A percentile compares a stretch with the other conserved stretches of the same genome.
Evolutionary conservation across 1,140 invertebrate species (phyloP).

Genomic region (Drosophila ogumai): DNA sequence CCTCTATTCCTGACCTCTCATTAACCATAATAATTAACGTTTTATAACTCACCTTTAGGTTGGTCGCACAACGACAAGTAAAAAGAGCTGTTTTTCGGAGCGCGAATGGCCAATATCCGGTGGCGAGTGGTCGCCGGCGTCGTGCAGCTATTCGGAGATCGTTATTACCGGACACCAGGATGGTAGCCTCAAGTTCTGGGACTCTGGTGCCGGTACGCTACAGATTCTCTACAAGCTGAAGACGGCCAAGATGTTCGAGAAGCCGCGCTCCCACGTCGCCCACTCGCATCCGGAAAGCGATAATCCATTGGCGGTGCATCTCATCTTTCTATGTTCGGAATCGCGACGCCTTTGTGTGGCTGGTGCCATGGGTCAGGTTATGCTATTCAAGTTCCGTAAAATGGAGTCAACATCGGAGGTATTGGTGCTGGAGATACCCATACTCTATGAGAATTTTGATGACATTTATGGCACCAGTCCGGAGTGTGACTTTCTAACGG

Average conservation of each 20-base stretch:
- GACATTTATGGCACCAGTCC: slow-evolving; percentile 92
- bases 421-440: slow-evolving; percentile 94
- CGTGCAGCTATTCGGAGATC: slow-evolving; percentile 98
- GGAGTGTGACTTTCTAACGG: slow-evolving; percentile 90
- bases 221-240: slow-evolving; percentile 99
- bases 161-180: slow-evolving; percentile 98
- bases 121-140: slow-evolving; percentile 96
- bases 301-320: slow-evolving; percentile 97
- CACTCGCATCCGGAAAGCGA: slow-evolving; percentile 87
- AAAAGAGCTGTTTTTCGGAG: slow-evolving; percentile 95
- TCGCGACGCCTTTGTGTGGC: slow-evolving; percentile 95
- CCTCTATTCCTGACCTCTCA: too few relatives aligned
- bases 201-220: slow-evolving; percentile 96
- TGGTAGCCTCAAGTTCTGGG: slow-evolving; percentile 99
- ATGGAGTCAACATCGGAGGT: slow-evolving; percentile 94
- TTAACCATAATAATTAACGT: not conserved
- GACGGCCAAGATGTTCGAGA: slow-evolving; percentile 97
- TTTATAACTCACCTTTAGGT: slow-evolving; percentile 29
- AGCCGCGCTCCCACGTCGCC: slow-evolving; percentile 86
- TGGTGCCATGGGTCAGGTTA: slow-evolving; percentile 95
- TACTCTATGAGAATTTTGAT: slow-evolving; percentile 93
- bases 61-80: slow-evolving; percentile 86
- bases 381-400: slow-evolving; percentile 98
- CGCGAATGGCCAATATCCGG: slow-evolving; percentile 98
- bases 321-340: slow-evolving; percentile 96